Base-by-base conservation (phyloP, 92 coral and sea anemone genomes). In the Siderastrea siderea region DNA sequence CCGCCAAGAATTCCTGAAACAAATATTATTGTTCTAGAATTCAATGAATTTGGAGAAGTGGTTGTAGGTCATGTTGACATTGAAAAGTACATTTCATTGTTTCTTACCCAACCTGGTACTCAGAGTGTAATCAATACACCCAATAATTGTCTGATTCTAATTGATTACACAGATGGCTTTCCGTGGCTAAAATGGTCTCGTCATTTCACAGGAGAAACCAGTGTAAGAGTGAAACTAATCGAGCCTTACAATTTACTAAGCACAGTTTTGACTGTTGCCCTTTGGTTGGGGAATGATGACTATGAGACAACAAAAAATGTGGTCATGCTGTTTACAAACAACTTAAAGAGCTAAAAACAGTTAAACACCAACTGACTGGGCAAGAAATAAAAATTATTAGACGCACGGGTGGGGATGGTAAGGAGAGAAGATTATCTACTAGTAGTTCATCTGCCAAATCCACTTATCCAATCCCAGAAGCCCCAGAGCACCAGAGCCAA, bases 171-270 rank as follows among this genome's bases (percentile, higher is more conserved):
- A 44, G 90, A 92, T 57, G 47, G 71, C 46, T 86, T 86, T 47
- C 93, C 70, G 3, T 89, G 93, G 86, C 81, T 84, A 48, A 92
- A 89, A 74, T 92, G 95, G 92, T 92, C 95, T 48, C 51, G 92
- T 17, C 91, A 92, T 79, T 88, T 88, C 71, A 78, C 89, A 12
- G 94, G 92, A 52, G 87, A 75, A 76, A 75, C 88, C 51, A 87
- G 89, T 83, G 77, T 84, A 54, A 38, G 94, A 51, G 82, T 87
- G 59, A 91, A 92, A 59, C 48, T 92, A 43, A 81, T 88, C n/a
- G 90, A 92, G 79, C 85, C 85, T 13, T 81, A 68, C 66, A 81
- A 84, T 71, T 72, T 84, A 72, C 58, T 72, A 45, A 72, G 77
- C 45, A 78, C 78, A 59, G 75, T 90, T 64, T 78, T 91, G 54